These are phyloP conservation scores for Tolypeutes matacus DNA, from an alignment of 2,797 vertebrate species.

Conservation along the genomic window DNA sequence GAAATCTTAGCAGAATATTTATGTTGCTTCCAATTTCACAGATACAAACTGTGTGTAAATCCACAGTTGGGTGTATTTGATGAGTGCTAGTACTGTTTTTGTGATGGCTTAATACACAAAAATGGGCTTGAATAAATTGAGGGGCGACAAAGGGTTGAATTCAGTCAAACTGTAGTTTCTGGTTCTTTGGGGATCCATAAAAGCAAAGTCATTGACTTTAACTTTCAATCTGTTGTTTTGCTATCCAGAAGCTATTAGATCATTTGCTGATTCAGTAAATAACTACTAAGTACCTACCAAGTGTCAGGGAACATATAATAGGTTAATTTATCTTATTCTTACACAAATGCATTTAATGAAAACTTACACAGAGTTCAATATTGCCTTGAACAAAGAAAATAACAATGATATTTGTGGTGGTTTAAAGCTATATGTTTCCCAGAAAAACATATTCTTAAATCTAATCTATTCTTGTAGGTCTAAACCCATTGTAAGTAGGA, in stretches of 20 bases:
- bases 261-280: conserved; percentile 51
- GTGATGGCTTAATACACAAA: background rate
- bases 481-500: too few relatives aligned
- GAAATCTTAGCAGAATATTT: conserved; percentile 57
- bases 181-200: background rate
- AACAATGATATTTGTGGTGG: background rate
- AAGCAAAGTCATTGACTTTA: conserved; percentile 28
- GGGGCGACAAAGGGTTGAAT: background rate
- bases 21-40: background rate
- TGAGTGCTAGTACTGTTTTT: background rate
- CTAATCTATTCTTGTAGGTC: too few relatives aligned
- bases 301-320: background rate
- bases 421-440: too few relatives aligned
- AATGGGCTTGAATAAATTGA: background rate
- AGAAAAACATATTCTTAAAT: too few relatives aligned
- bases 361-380: conserved; percentile 35
- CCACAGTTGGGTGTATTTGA: background rate
- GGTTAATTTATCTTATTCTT: conserved; percentile 48
- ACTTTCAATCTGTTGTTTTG: background rate
- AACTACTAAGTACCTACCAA: background rate
- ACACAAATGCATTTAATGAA: background rate
- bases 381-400: conserved; percentile 22
- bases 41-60: conserved; percentile 33
- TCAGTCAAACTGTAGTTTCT: background rate
- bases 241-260: conserved; percentile 21